Base-by-base conservation (phyloP, 2,797 vertebrate genomes). In the Sebastiscus albofasciatus region DNA sequence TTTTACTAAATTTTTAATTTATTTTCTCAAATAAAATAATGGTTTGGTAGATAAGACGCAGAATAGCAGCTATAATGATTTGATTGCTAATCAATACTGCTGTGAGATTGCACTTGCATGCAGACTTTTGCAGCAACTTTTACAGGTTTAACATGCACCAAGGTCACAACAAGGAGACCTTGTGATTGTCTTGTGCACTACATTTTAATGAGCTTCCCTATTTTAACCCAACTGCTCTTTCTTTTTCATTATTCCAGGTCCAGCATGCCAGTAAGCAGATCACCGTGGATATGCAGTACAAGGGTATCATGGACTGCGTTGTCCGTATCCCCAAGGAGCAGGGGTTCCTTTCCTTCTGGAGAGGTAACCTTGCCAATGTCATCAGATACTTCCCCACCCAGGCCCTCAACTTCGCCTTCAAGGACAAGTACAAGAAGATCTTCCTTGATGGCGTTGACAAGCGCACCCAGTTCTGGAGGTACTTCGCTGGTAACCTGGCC, bases 341-440 rank as follows among this genome's bases (percentile, higher is more conserved):
- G 79, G 96, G 97, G 22, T 34, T 97, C 91, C 67, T 97, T 46
- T 97, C 96, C 78, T 97, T 97, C 92, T 97, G 97, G 97, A 96
- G 96, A 83, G 97, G 97, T 87, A 97, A 97, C 93, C 92, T 97
- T 89, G 97, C 97, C 96, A 97, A 97, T 76, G 97, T 97, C 86
- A 97, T 97, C 95, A 93, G 96, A 65, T 97, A 97, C 90, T 97
- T 97, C 95, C 97, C 97, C 88, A 97, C 96, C 81, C 97, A 97
- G 89, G 97, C 97, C 87, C 96, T 97, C 83, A 97, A 97, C 94
- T 97, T 97, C 13, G 96, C 97, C 81, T 97, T 97, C 95, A 97
- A 97, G 92, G 97, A 97, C 91, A 97, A 97, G 93, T 97, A 97
- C 95, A 97, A 97, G 95, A 94, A 97, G 94, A 39, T 97, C 88